phyloP scores from a whole-genome alignment of 2,888 invertebrate species.

The Tetragonisca angustula region DNA sequence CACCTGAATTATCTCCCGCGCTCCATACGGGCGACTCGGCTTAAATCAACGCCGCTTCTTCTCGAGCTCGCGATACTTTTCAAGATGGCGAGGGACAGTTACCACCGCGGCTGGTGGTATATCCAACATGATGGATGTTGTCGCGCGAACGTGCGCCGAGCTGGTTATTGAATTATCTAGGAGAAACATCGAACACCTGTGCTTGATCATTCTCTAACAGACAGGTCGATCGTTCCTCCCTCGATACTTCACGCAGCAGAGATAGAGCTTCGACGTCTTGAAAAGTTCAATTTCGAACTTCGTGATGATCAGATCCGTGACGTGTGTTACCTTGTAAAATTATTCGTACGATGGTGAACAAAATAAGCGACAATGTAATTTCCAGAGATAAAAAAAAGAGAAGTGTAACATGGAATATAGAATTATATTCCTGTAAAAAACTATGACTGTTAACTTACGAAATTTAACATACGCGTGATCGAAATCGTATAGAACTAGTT shows the following conservation, averaged over 20 bases:
- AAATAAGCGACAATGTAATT: too few relatives aligned
- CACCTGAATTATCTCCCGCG: constrained; percentile 50
- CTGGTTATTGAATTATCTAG: background rate
- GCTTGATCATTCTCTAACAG: background rate
- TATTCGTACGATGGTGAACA: too few relatives aligned
- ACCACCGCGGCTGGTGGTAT: background rate
- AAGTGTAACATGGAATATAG: too few relatives aligned
- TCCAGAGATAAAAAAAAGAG: too few relatives aligned
- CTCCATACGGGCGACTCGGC: constrained; percentile 37
- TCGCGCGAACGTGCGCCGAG: too few relatives aligned
- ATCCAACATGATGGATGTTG: constrained; percentile 5
- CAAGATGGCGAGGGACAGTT: background rate
- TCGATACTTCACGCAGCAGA: background rate
- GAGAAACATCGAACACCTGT: constrained; percentile 1
- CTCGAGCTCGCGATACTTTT: background rate
- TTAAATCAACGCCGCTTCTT: constrained; percentile 28
- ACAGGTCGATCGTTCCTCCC: background rate
- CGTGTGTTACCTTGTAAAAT: too few relatives aligned
- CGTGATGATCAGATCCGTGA: too few relatives aligned
- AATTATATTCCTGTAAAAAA: too few relatives aligned
- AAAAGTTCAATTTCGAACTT: background rate
- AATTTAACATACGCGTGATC: too few relatives aligned
- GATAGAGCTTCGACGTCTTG: background rate
- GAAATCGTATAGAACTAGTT: too few relatives aligned
- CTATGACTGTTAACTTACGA: too few relatives aligned